Base-by-base conservation (phyloP, 1,140 invertebrate genomes). In the Scaptodrosophila lebanonensis region DNA sequence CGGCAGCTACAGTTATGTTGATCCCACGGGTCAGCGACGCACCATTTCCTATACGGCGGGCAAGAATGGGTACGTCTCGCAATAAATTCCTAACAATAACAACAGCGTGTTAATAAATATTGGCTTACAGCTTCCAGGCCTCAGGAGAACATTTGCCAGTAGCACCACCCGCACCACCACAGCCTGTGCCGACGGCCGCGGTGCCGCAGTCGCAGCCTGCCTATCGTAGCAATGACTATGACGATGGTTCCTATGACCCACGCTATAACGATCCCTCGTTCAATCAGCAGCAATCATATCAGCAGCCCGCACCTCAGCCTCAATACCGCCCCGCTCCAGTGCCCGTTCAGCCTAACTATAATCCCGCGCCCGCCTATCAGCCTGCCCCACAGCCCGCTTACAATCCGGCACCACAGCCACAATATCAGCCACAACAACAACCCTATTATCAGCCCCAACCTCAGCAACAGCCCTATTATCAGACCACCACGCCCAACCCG, bases 1-100 rank as follows among this genome's bases (percentile, higher is more conserved):
- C 59, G 95, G 95, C 39, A 92, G 91, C 44, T 97, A 96, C 87
- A 95, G 93, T 40, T 96, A 96, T 87, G 91, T 96, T 15, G 95
- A 96, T 87, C 93, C 94, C 3, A 92, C 89, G 11, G 95, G 95
- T 7, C 91, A 95, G 84, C 90, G 91, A 63, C 91, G 93, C 60
- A 95, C 93, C 1, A 91, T 96, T 56, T 91, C 91, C 20, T 97
- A 96, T 85, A 93, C 94, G 0, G 95, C 95, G 20, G 95, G 95
- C 60, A 95, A 95, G 86, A 91, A 95, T 84, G 95, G 92, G 60
- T 93, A 91, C 86, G 88, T 88, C 1, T 1, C 3, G 15, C 9
- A 7, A 2, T 3, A 36, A 9, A 15, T 29, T 17, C 5, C 0
- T 1, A 15, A n/a, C 0, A 30, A 27, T 3, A 44, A 20, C 1